These are phyloP conservation scores for Aphelinus atriplicis DNA, from an alignment of 1,140 invertebrate species.

Conservation along the genomic window DNA sequence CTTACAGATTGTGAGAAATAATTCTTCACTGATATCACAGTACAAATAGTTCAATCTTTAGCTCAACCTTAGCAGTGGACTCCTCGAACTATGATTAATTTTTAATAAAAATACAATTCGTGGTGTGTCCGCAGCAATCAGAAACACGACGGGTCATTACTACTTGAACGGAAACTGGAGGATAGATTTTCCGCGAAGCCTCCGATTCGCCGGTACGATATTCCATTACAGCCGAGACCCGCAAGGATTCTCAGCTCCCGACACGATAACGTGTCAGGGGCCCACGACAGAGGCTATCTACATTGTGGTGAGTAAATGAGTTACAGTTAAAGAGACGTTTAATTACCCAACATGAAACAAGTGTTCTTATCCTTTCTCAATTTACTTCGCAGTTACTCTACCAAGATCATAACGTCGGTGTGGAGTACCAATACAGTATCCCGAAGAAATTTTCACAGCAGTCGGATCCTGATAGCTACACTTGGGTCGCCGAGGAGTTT, in stretches of 20 bases:
- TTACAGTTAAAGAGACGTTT: background rate
- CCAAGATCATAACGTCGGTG: slow-evolving; percentile 86
- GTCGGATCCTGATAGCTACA: slow-evolving; percentile 76
- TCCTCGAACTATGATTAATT: no score
- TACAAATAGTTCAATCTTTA: no score
- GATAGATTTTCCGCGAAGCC: slow-evolving; percentile 86
- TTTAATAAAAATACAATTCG: no score
- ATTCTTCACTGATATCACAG: background rate
- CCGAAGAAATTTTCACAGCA: slow-evolving; percentile 76
- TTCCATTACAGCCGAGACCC: slow-evolving; percentile 89
- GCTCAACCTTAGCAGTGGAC: no score
- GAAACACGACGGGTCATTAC: slow-evolving; percentile 84
- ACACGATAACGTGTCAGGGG: slow-evolving; percentile 83
- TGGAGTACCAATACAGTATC: slow-evolving; percentile 92
- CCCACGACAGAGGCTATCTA: slow-evolving; percentile 89
- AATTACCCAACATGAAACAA: no score
- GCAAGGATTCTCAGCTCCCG: slow-evolving; percentile 82
- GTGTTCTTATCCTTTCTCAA: no score
- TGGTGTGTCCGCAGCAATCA: slow-evolving; percentile 71
- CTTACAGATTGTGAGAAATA: no score
- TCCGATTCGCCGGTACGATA: slow-evolving; percentile 82
- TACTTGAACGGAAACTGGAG: slow-evolving; percentile 94
- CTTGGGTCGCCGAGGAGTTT: slow-evolving; percentile 84
- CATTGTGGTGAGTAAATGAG: slow-evolving; percentile 77
- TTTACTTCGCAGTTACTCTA: slow-evolving; percentile 76